Conservation (phyloP, 2,888 invertebrate genomes). For the Ormia ochracea region DNA sequence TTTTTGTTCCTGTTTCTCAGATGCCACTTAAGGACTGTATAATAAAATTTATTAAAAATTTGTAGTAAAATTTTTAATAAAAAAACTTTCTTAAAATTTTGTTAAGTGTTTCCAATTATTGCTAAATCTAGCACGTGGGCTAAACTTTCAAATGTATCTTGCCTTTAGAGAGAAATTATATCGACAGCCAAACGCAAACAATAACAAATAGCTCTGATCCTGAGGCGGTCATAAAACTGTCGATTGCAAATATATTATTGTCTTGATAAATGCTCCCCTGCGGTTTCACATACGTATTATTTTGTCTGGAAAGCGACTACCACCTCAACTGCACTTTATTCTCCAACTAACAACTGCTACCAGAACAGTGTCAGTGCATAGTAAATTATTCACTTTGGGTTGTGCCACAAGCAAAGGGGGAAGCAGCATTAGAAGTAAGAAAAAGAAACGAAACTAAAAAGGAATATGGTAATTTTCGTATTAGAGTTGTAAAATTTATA, state of each 20-base stretch:
- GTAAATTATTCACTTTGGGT: conserved; percentile 20
- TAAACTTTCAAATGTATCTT: conserved; percentile 47
- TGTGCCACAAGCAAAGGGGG: background rate
- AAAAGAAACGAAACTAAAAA: background rate
- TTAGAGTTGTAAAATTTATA: conserved; percentile 37
- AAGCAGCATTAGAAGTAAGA: background rate
- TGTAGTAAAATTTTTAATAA: too few relatives aligned
- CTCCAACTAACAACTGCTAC: conserved; percentile 30
- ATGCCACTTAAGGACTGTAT: too few relatives aligned
- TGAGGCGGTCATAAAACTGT: conserved; percentile 62
- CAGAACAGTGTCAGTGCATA: conserved; percentile 14
- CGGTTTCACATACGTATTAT: conserved; percentile 37
- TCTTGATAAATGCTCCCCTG: conserved; percentile 63
- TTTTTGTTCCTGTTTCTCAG: too few relatives aligned
- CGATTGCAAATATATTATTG: conserved; percentile 62
- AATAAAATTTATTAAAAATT: too few relatives aligned
- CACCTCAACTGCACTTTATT: conserved; percentile 24
- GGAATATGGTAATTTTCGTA: conserved; percentile 45
- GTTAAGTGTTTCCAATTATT: conserved; percentile 18
- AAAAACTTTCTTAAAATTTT: background rate
- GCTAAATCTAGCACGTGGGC: conserved; percentile 38
- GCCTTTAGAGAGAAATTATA: conserved; percentile 7
- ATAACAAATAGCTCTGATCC: conserved; percentile 17
- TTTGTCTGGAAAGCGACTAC: conserved; percentile 33
- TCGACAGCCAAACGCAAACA: background rate